Evolutionary conservation across 2,113 vertebrate genomes (phyloP).

Genomic region (Leptodactylus fuscus): DNA sequence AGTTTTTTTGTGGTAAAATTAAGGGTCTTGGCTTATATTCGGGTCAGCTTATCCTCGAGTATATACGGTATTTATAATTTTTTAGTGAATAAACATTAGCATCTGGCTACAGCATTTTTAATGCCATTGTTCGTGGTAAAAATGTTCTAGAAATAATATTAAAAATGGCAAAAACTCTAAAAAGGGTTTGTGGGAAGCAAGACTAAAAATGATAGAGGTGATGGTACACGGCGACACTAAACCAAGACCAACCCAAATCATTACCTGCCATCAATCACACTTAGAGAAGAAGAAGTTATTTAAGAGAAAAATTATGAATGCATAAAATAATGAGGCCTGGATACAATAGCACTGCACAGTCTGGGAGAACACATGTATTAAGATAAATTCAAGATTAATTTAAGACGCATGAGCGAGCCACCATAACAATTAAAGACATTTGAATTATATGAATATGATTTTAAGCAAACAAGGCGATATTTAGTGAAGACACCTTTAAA

Average conservation of each 20-base stretch:
- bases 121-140: no score
- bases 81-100: no score
- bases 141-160: no score
- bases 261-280: neutral
- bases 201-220: no score
- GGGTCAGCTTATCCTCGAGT: no score
- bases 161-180: no score
- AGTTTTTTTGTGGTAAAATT: no score
- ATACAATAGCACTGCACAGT: neutral
- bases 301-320: constrained; percentile 13
- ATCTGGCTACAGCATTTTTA: no score
- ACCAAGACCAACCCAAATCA: neutral
- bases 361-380: constrained; percentile 30
- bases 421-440: constrained; percentile 2
- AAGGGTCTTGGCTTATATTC: no score
- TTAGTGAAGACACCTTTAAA: neutral
- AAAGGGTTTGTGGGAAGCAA: no score
- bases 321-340: constrained; percentile 5
- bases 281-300: constrained; percentile 1
- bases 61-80: no score
- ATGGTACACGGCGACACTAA: neutral
- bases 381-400: constrained; percentile 16
- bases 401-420: neutral
- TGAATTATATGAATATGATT: constrained; percentile 20
- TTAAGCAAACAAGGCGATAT: neutral